phyloP scores from a whole-genome alignment of 2,797 vertebrate species.

The Acomys russatus region DNA sequence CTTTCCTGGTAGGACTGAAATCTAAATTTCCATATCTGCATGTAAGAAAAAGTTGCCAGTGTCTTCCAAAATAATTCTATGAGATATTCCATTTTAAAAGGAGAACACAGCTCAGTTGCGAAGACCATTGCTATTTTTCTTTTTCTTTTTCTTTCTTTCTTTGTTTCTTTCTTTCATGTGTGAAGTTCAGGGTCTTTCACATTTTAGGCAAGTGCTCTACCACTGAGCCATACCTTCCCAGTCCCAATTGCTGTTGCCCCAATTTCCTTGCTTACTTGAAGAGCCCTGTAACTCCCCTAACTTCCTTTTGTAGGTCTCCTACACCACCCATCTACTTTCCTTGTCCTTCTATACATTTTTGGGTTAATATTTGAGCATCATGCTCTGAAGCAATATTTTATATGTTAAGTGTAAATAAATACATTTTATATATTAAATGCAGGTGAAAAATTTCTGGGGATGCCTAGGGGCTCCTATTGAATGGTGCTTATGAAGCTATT shows the following conservation, averaged over 20 bases:
- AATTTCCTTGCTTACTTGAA: background rate
- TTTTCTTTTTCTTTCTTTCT: no score
- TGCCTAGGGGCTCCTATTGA: background rate
- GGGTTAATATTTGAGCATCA: background rate
- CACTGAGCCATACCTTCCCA: no score
- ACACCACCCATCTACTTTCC: background rate
- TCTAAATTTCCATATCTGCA: background rate
- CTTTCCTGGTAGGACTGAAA: background rate
- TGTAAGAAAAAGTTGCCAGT: background rate
- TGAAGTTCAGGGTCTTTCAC: background rate
- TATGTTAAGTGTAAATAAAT: background rate
- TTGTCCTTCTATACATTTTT: background rate
- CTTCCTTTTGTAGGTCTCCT: background rate
- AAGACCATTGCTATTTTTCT: background rate
- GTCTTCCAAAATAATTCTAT: background rate
- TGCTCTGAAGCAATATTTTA: background rate
- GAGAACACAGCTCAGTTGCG: background rate
- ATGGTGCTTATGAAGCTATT: background rate
- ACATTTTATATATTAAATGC: background rate
- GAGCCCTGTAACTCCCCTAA: background rate
- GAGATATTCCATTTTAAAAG: background rate
- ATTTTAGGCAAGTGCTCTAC: no score
- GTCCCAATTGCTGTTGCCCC: background rate
- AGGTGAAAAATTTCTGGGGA: background rate
- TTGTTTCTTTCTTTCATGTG: no score